Conservation (phyloP, 2,888 invertebrate species). For the Eupithecia subfuscata region DNA sequence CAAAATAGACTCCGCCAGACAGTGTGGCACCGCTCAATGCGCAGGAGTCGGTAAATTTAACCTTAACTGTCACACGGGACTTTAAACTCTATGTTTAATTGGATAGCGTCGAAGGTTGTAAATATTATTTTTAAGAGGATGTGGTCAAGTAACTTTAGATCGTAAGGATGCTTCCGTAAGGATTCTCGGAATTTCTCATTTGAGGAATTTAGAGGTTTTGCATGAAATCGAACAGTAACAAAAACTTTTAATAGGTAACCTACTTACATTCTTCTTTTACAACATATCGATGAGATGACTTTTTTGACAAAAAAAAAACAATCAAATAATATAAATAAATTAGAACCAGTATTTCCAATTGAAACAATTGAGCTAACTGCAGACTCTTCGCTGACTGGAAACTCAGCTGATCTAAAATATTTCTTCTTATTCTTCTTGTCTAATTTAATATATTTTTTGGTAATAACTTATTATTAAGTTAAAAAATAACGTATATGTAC, state of each 20-base stretch:
- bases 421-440: too few species aligned
- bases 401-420: too few species aligned
- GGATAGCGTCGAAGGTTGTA: conserved; percentile 12
- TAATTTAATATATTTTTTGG: too few species aligned
- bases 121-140: conserved; percentile 22
- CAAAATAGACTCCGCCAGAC: conserved; percentile 63
- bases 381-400: too few species aligned
- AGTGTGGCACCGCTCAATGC: conserved; percentile 77
- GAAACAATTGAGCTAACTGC: too few species aligned
- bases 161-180: conserved; percentile 31
- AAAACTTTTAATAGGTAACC: neutral
- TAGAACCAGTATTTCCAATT: too few species aligned
- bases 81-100: conserved; percentile 41
- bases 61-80: conserved; percentile 23
- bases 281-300: too few species aligned
- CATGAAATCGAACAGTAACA: neutral
- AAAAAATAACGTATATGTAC: too few species aligned
- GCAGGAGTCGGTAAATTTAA: conserved; percentile 45
- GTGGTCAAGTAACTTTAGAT: conserved; percentile 28
- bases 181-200: conserved; percentile 21
- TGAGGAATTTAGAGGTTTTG: neutral
- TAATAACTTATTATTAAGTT: too few species aligned
- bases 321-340: too few species aligned
- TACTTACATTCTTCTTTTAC: too few species aligned
- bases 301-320: too few species aligned